phyloP scores from a whole-genome alignment of 2,113 vertebrate species.

The Pholis gunnellus region DNA sequence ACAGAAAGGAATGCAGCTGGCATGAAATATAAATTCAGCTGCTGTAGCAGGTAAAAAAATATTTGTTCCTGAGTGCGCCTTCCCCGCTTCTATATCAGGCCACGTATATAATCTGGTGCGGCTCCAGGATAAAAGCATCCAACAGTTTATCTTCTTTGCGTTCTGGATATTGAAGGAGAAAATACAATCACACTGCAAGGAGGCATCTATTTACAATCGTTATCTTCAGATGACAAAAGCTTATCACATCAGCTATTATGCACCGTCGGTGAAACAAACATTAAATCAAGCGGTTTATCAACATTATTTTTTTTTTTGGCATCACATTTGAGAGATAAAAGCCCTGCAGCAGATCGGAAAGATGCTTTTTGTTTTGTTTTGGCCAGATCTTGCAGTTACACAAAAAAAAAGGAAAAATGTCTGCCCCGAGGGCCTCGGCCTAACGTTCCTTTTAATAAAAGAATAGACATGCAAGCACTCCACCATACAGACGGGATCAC shows the following conservation, averaged over 20 bases:
- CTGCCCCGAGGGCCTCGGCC: background rate
- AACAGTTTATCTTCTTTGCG: background rate
- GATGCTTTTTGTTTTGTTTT: conserved; percentile 14
- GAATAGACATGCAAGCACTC: conserved; percentile 10
- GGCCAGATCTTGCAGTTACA: background rate
- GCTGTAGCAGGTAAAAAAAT: background rate
- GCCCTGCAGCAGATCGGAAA: conserved; percentile 2
- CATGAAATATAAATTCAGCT: conserved; percentile 37
- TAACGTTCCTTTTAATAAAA: conserved; percentile 3
- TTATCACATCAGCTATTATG: background rate
- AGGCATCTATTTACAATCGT: background rate
- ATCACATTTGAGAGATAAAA: background rate
- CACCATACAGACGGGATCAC: conserved; percentile 45
- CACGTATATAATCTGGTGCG: background rate
- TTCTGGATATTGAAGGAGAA: background rate
- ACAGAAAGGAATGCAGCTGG: conserved; percentile 12
- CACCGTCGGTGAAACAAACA: background rate
- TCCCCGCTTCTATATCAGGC: background rate
- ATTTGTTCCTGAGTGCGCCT: conserved; percentile 15
- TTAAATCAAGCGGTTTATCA: background rate
- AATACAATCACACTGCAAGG: background rate
- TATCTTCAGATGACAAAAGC: background rate
- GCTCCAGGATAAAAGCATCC: conserved; percentile 12
- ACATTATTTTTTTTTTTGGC: background rate
- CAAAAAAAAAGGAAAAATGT: background rate